Evolutionary conservation across 2,113 vertebrate genomes (phyloP), one percentile per base, ranked within the genome.

Genomic region (Trematomus loennbergii): DNA sequence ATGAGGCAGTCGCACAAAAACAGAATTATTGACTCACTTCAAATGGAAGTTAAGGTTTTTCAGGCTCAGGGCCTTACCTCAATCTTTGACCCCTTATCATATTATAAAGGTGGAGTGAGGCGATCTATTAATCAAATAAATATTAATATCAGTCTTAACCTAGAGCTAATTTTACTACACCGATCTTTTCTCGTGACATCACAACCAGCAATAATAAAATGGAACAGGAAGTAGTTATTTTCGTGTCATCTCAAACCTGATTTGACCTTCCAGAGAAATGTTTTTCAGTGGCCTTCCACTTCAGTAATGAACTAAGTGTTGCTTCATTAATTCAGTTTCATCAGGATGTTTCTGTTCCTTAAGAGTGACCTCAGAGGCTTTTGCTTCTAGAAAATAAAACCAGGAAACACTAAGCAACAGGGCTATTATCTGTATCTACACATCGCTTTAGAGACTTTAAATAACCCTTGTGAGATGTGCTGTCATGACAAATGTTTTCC

Each of bases 271-370:
- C 1, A 0, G 79, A 89, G 70, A 78, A 46, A 72, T 66, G 48
- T 75, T 77, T 64, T 83, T 59, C 78, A 48, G 79, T 60, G 55
- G 5, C 79, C 76, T 80, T 40, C 4, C 4, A 29, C 29, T 68
- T 60, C 79, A 79, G 79, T 82, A 83, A 87, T 80, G 74, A 93
- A 90, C 88, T 74, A 67, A 82, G 66, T 76, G 72, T 77, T 87
- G 72, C 85, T 80, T 91, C 77, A 88, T 93, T 87, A 88, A 90
- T 87, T 89, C 73, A 65, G 64, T 89, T 81, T 86, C 65, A 88
- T 87, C 71, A 20, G 52, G 73, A 68, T 67, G 62, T 57, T 72
- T 36, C 66, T 46, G 45, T 78, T 87, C 79, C 45, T 88, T 78
- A 79, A 88, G 69, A 85, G 80, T 75, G 57, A 66, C 49, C 78